These are phyloP conservation scores for Macquaria ambigua DNA, from an alignment of 2,113 vertebrate genomes.

Conservation along the genomic window DNA sequence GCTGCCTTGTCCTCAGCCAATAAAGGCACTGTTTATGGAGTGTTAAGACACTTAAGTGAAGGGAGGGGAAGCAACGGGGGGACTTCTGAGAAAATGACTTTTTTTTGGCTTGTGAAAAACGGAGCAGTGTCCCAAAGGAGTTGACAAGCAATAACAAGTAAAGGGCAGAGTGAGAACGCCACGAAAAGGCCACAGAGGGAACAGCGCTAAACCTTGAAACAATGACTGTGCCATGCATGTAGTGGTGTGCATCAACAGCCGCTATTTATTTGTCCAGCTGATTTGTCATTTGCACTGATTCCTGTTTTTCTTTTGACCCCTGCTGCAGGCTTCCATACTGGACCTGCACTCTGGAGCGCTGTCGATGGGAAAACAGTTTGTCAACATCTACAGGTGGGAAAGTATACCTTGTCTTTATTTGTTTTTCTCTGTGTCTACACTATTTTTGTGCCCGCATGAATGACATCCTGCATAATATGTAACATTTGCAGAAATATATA, in stretches of 20 bases:
- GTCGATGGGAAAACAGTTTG: constrained; percentile 95
- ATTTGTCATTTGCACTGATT: constrained; percentile 3
- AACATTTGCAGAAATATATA: constrained; percentile 14
- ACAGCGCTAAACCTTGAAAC: not conserved
- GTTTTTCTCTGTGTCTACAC: not conserved
- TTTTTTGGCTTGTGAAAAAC: constrained; percentile 38
- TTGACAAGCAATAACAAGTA: constrained; percentile 47
- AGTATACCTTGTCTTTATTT: not conserved
- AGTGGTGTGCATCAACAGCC: not conserved
- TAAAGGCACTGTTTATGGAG: constrained; percentile 49
- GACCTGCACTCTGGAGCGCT: constrained; percentile 96
- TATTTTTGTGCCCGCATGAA: not conserved
- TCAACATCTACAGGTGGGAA: constrained; percentile 95
- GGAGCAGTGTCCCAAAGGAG: constrained; percentile 28
- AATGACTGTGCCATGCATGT: not conserved
- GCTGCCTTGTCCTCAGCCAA: constrained; percentile 33
- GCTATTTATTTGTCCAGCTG: not conserved
- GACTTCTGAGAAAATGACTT: constrained; percentile 35
- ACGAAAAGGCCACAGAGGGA: not conserved
- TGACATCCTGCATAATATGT: not conserved
- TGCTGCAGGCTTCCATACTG: constrained; percentile 92
- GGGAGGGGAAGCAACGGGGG: constrained; percentile 1
- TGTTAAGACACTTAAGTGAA: constrained; percentile 42
- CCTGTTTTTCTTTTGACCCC: constrained; percentile 49
- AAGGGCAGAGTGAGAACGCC: constrained; percentile 25